These are phyloP conservation scores for Sebastes hubbsi DNA, from an alignment of 2,797 vertebrate genomes.

Conservation along the genomic window DNA sequence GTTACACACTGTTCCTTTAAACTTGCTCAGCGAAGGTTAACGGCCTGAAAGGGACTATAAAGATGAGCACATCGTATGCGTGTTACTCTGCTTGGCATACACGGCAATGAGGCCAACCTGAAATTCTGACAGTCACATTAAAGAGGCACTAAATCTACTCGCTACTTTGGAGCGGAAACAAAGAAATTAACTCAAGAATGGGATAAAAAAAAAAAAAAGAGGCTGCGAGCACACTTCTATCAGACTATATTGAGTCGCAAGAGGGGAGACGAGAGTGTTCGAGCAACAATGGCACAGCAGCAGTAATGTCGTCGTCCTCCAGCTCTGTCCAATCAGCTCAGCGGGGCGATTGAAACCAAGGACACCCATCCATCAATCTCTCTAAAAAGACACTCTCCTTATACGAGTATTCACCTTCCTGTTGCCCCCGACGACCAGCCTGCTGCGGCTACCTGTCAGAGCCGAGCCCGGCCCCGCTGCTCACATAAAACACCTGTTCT, in stretches of 20 bases:
- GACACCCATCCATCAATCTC: slow-evolving; percentile 58
- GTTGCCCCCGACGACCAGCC: neutral
- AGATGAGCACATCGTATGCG: neutral
- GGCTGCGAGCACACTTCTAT: neutral
- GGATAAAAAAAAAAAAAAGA: neutral
- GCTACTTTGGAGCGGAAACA: neutral
- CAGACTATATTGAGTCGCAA: neutral
- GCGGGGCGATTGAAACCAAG: slow-evolving; percentile 47
- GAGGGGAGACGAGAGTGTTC: neutral
- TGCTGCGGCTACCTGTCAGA: slow-evolving; percentile 51
- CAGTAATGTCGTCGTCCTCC: slow-evolving; percentile 35
- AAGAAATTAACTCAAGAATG: neutral
- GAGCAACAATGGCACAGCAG: neutral
- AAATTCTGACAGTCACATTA: neutral
- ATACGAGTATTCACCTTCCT: neutral
- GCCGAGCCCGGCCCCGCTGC: slow-evolving; percentile 8
- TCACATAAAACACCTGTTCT: slow-evolving; percentile 49
- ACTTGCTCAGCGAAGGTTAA: neutral
- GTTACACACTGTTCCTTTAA: too few species aligned
- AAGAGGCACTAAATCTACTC: neutral
- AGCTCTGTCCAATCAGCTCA: slow-evolving; percentile 35
- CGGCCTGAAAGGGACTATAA: neutral
- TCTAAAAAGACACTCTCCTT: neutral
- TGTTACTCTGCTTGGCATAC: neutral
- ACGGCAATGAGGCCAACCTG: neutral